Conservation (phyloP, 2,797 vertebrate species). For the Gila robusta region DNA sequence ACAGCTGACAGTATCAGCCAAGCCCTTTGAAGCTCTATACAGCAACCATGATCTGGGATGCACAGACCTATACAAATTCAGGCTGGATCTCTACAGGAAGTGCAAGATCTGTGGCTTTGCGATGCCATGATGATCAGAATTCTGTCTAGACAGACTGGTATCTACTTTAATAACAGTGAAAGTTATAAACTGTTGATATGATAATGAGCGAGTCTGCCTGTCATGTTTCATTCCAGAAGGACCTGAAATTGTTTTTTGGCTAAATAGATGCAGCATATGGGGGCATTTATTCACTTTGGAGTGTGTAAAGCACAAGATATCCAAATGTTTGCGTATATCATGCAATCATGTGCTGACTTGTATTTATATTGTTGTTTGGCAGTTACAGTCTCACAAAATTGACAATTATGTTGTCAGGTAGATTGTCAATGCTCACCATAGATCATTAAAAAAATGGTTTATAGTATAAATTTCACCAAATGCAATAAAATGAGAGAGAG, state of each 20-base stretch:
- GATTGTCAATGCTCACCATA: not conserved
- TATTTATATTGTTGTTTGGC: not conserved
- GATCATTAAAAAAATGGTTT: not conserved
- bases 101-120: not conserved
- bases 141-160: slow-evolving; percentile 40
- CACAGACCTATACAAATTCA: not conserved
- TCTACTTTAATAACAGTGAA: slow-evolving; percentile 10
- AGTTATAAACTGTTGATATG: slow-evolving; percentile 1
- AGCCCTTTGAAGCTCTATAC: slow-evolving; percentile 34
- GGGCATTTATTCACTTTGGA: not conserved
- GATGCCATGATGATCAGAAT: slow-evolving; percentile 2
- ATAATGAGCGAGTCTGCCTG: not conserved
- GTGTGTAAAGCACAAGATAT: not conserved
- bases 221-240: not conserved
- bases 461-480: not conserved
- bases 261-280: not conserved
- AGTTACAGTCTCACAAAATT: not conserved
- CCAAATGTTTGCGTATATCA: not conserved
- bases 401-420: not conserved
- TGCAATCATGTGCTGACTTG: not conserved
- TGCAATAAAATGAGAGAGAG: not conserved
- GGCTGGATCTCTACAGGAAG: slow-evolving; percentile 26
- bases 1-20: slow-evolving; percentile 48
- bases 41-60: slow-evolving; percentile 19
- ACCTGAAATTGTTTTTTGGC: not conserved